Evolutionary conservation across 2,888 invertebrate genomes (phyloP), one percentile per base, ranked within the genome.

Genomic region (Melanchra persicariae): DNA sequence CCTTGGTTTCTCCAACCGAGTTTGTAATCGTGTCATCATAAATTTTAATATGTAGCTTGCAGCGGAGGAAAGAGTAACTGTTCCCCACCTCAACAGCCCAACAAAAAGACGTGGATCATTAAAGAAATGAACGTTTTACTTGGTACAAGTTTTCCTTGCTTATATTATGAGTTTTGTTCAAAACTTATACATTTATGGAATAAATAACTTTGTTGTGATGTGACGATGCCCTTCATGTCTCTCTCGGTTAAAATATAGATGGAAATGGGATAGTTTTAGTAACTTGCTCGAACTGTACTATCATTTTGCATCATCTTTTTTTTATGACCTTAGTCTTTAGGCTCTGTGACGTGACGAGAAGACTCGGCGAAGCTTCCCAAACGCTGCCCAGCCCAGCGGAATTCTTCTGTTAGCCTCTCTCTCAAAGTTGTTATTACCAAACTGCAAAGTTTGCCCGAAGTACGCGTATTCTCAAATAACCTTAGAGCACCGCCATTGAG

Each of bases 101-200:
- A 57, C 63, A 64, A 61, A 79, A 45, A 54, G 54, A 68, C 59
- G 68, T 68, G 54, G 60, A 58, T 67, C 70, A 79, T 74, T 82
- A 68, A 60, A 70, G 72, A 70, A 65, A 82, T 82, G 61, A 64
- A 82, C 82, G 58, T 85, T 82, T n/a, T 55, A 67, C 66, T 64
- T 45, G 37, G 22, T 51, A 68, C 64, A 70, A 85, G 54, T 77
- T 79, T 47, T 47, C 69, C 45, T 24, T 67, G 61, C 55, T 54
- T 64, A 70, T 70, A 72, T 65, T 71, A 85, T 57, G 68, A 72
- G 73, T 81, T 68, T 71, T 68, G 67, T 78, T 81, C 34, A 55
- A 77, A 83, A 85, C 62, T 80, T 66, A 30, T 52, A 70, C 59
- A 74, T 83, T 75, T 83, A 80, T 80, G 55, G 57, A 70, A 75